Conservation (phyloP, 2,888 invertebrate genomes). For the Pogonocherus hispidulus region DNA sequence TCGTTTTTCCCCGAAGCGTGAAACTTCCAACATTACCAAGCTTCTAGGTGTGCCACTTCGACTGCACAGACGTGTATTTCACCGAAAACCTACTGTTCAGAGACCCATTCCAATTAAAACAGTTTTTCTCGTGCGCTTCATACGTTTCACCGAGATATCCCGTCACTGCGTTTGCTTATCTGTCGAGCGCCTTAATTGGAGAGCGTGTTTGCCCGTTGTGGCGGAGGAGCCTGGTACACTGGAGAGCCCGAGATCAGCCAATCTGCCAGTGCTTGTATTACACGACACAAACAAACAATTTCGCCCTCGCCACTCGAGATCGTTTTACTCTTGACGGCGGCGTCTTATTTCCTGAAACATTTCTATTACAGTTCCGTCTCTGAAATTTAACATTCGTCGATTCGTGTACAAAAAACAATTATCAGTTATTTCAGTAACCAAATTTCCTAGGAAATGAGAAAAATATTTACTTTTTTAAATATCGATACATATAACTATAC, state of each 20-base stretch:
- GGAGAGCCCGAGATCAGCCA: background rate
- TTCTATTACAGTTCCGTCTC: background rate
- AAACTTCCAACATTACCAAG: too few relatives aligned
- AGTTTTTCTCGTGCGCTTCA: background rate
- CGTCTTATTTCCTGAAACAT: background rate
- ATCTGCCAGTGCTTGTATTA: slow-evolving; percentile 16
- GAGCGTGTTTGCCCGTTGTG: background rate
- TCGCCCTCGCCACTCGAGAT: slow-evolving; percentile 7
- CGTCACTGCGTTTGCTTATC: background rate
- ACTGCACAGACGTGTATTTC: too few relatives aligned
- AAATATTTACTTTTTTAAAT: too few relatives aligned
- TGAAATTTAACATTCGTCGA: background rate
- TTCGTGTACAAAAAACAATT: too few relatives aligned
- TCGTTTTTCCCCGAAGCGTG: too few relatives aligned
- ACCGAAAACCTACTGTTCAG: too few relatives aligned
- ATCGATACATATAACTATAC: too few relatives aligned
- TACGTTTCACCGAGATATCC: background rate
- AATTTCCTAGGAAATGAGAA: too few relatives aligned
- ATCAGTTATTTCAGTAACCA: too few relatives aligned
- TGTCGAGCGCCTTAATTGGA: slow-evolving; percentile 20
- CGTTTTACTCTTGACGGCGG: background rate
- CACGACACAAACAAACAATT: slow-evolving; percentile 24
- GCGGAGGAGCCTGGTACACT: background rate
- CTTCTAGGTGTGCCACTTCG: too few relatives aligned
- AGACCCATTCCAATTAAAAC: background rate